A percentile compares a stretch with the other conserved stretches of the same genome.
Conservation (phyloP, 2,797 vertebrate genomes). For the Diglossa cyanea region DNA sequence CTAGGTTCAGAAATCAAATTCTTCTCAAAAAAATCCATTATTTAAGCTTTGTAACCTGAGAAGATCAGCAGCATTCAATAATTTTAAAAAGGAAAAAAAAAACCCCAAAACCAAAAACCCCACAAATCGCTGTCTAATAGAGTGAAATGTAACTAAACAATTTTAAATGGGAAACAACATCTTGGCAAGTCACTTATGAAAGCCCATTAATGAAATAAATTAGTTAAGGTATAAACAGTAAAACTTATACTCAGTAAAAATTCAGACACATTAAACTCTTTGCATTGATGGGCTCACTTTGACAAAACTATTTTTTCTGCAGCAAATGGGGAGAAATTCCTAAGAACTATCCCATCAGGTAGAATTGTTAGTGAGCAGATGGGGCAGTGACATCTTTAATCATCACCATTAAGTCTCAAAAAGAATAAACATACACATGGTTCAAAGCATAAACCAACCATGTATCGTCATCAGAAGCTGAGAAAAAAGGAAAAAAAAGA, state of each 20-base stretch:
- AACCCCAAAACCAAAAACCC: not conserved
- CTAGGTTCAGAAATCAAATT: not conserved
- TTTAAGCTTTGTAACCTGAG: not conserved
- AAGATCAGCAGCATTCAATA: not conserved
- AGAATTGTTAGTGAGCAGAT: not conserved
- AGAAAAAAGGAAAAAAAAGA: not conserved
- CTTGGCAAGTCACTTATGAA: not conserved
- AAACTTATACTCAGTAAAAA: conserved; percentile 7
- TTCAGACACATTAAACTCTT: not conserved
- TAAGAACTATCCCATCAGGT: not conserved
- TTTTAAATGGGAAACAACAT: not conserved
- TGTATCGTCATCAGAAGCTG: not conserved
- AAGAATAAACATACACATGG: not conserved
- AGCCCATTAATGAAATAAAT: conserved; percentile 2
- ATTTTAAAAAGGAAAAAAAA: not conserved
- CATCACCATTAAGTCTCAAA: not conserved
- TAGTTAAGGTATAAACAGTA: conserved; percentile 24
- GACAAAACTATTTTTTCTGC: not conserved
- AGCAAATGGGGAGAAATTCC: not conserved
- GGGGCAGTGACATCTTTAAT: not conserved
- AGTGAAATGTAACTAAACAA: not conserved
- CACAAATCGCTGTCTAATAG: not conserved
- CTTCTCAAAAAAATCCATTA: not conserved
- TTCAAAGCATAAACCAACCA: conserved; percentile 8
- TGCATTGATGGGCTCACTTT: not conserved